Evolutionary conservation across 2,888 invertebrate species (phyloP).

Genomic region (Dicyrtomina minuta): DNA sequence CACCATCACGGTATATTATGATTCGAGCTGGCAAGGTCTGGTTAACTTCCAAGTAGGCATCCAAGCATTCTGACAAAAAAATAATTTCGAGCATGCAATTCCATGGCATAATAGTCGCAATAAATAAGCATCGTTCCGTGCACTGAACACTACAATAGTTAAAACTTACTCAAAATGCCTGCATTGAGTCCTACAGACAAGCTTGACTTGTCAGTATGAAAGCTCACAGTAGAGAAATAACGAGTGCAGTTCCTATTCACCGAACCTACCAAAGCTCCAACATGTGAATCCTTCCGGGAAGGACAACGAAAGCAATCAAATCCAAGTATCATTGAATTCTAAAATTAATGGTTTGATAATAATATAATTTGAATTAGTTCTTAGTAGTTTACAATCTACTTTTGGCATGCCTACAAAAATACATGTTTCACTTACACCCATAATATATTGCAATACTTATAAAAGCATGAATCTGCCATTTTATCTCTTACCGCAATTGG

Average conservation of each 20-base stretch:
- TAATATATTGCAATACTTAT: no score
- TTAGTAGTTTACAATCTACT: no score
- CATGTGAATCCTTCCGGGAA: slow-evolving; percentile 61
- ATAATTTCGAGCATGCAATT: no score
- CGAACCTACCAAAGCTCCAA: slow-evolving; percentile 78
- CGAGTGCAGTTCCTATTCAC: slow-evolving; percentile 63
- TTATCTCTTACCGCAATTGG: slow-evolving; percentile 63
- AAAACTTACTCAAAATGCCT: slow-evolving; percentile 61
- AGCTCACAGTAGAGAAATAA: slow-evolving; percentile 72
- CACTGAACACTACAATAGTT: no score
- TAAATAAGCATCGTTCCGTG: no score
- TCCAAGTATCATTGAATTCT: slow-evolving; percentile 59
- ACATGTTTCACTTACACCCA: no score
- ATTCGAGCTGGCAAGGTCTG: slow-evolving; percentile 68
- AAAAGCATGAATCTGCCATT: no score
- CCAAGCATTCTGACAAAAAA: slow-evolving; percentile 60
- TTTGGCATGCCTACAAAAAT: no score
- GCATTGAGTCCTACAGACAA: slow-evolving; percentile 70
- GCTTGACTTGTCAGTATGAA: slow-evolving; percentile 75
- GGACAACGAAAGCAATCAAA: slow-evolving; percentile 83
- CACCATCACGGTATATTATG: slow-evolving; percentile 86
- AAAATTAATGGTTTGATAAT: no score
- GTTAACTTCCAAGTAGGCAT: slow-evolving; percentile 61
- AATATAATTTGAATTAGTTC: no score
- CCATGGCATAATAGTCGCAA: no score